Evolutionary conservation across 2,888 invertebrate species (phyloP), one percentile per base, ranked within the genome.

Genomic region (Cheilosia urbana): DNA sequence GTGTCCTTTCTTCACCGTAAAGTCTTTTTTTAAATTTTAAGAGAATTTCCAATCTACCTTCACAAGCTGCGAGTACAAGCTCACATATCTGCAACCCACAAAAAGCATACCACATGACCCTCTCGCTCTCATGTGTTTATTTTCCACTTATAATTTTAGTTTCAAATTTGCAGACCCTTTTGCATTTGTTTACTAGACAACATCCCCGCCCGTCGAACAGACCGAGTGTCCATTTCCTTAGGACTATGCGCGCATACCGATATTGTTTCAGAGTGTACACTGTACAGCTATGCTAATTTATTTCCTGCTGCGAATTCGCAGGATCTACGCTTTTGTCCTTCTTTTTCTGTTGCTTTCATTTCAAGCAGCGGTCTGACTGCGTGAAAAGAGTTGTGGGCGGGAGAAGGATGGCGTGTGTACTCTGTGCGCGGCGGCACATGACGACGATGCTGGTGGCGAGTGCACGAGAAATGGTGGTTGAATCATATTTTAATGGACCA

Each of bases 401-500:
- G 19, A 37, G 24, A 4, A 27, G 9, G 37, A 37, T 37, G 37
- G 37, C 13, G 9, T 3, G 11, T 11, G 13, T 37, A 17, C 5
- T 5, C n/a, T n/a, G n/a, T n/a, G n/a, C n/a, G n/a, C n/a, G n/a
- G n/a, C 2, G 34, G n/a, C 1, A 21, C 27, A 66, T 15, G 5
- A 37, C 40, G 11, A 37, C 24, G 42, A 63, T 30, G 53, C 40
- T 45, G 63, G 45, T 53, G 60, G 24, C 68, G 62, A 71, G 40
- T 68, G 40, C 62, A 57, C 71, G 82, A 83, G 66, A 77, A 78
- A 72, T 76, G 53, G 37, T 65, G 65, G 42, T 65, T 69, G 79
- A 58, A 77, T 65, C 77, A 77, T 73, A 78, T 79, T 83, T 84
- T 84, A 84, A 79, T 83, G 83, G 83, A 83, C 73, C 79, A 84